Evolutionary conservation across 1,140 invertebrate species (phyloP), one percentile per base, ranked within the genome.

Genomic region (Atopsyche davidsoni): DNA sequence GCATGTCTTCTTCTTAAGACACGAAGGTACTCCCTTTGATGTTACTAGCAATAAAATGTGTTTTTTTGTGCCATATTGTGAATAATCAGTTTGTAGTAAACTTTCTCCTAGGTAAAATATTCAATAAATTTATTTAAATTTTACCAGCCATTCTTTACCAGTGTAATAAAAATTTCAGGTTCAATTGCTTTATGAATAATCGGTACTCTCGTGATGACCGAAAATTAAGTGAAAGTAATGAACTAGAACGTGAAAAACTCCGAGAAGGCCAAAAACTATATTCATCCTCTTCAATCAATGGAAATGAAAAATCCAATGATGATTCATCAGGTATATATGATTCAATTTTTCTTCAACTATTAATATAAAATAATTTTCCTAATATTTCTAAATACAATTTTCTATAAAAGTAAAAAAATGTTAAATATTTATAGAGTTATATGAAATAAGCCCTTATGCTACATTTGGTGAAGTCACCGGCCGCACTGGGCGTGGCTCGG

Each of bases 361-460:
- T 40, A 4, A 13, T 19, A 22, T 36, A 24, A 36, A 36, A 36
- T 36, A 9, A 36, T 9, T 36, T 36, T 14, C 6, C 4, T 36
- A 36, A 6, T 4, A 9, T n/a, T 28, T 9, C 4, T 4, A 16
- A 10, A 14, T 36, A 14, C 34, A 14, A 10, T 9, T 10, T 36
- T 6, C 14, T 36, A 4, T 4, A 10, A 10, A 10, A 21, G 18
- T 19, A 21, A 2, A 31, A 13, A 10, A 46, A n/a, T 35, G 11
- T 38, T 22, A 36, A n/a, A 18, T 34, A 3, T 3, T 55, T 68
- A 56, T 68, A 72, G 81, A 83, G 66, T 72, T 81, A 66, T 86
- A 86, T 64, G 83, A 86, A 65, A 85, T 87, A 45, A 85, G 81
- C 62, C 83, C 85, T 2, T 87, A 87, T 66, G 85, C 83, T 16